Percentiles rank a stretch among this genome's conserved stretches.
These are phyloP conservation scores for Corapipo altera DNA, from an alignment of 2,113 vertebrate species.

Conservation along the genomic window DNA sequence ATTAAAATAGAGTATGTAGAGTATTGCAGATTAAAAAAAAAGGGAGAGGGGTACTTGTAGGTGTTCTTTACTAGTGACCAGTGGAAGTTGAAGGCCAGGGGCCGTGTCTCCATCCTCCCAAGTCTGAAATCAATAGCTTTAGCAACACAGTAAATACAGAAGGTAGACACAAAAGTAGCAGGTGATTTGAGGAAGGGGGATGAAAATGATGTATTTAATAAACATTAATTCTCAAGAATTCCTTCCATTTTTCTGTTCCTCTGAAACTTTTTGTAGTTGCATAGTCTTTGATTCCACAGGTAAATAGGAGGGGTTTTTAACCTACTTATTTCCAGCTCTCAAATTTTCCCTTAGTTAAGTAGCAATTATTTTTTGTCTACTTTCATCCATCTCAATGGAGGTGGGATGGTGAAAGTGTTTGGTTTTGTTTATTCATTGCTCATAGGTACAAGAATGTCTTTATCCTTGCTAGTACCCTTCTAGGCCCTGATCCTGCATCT, in stretches of 20 bases:
- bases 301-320: background rate
- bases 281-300: background rate
- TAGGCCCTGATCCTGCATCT: background rate
- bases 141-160: background rate
- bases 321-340: background rate
- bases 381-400: background rate
- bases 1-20: background rate
- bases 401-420: background rate
- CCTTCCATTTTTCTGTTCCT: background rate
- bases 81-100: background rate
- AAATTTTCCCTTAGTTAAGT: background rate
- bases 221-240: background rate
- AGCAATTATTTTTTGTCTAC: background rate
- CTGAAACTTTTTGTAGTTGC: background rate
- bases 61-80: background rate
- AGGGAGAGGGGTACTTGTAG: fast-evolving
- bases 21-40: background rate
- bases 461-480: background rate
- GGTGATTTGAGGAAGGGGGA: background rate
- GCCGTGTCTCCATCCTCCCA: background rate
- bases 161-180: background rate
- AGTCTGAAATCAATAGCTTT: background rate
- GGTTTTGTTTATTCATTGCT: background rate
- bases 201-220: background rate
- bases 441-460: background rate